Percentiles rank a stretch among this genome's conserved stretches.
phyloP scores from a whole-genome alignment of 2,797 vertebrate species.

The Leptodactylus fallax region DNA sequence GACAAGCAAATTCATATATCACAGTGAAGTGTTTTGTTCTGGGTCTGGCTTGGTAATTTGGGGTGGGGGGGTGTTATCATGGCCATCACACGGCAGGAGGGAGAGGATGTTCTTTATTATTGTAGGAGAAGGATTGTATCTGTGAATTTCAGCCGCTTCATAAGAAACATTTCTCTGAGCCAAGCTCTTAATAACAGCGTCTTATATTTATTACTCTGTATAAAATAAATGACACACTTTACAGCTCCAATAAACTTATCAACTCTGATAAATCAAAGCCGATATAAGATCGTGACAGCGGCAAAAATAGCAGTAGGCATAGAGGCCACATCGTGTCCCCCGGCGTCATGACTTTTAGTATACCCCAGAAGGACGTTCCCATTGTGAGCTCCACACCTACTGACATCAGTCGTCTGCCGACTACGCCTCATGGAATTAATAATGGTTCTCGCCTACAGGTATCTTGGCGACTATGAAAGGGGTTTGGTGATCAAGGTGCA shows the following conservation, averaged over 20 bases:
- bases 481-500: not conserved
- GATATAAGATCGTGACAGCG: not conserved
- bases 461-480: conserved; percentile 3
- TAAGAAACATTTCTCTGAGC: not conserved
- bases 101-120: not conserved
- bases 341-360: not conserved
- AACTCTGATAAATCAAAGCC: not conserved
- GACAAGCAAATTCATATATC: too few species aligned
- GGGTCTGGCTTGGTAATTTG: too few species aligned
- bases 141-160: not conserved
- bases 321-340: not conserved
- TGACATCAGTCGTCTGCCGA: not conserved
- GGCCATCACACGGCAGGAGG: too few species aligned
- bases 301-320: not conserved
- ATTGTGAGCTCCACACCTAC: not conserved
- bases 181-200: not conserved
- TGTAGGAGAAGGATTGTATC: too few species aligned
- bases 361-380: not conserved
- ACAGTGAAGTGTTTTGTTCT: too few species aligned
- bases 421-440: not conserved
- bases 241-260: not conserved
- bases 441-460: not conserved
- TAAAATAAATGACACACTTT: not conserved
- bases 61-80: too few species aligned
- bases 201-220: not conserved